Evolutionary conservation across 2,888 invertebrate species (phyloP).

Genomic region (Leucozona laternaria): DNA sequence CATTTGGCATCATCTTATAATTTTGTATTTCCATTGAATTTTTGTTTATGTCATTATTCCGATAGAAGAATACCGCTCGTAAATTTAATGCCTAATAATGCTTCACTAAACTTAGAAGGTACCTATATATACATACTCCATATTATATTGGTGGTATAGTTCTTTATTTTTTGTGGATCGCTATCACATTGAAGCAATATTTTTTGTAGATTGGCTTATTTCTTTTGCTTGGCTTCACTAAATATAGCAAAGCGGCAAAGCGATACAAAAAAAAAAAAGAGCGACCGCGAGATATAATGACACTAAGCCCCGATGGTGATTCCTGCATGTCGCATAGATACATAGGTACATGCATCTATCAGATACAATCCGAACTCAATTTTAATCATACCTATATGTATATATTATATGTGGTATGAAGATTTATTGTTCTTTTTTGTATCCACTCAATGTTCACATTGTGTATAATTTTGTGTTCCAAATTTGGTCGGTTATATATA

Average conservation of each 20-base stretch:
- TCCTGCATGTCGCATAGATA: conserved; percentile 10
- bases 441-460: background rate
- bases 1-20: conserved; percentile 39
- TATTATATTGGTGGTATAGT: background rate
- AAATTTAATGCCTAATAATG: conserved; percentile 60
- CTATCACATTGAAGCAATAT: conserved; percentile 26
- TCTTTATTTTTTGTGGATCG: conserved; percentile 7
- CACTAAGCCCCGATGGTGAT: conserved; percentile 9
- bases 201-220: conserved; percentile 36
- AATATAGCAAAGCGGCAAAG: conserved; percentile 14
- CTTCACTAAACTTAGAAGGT: conserved; percentile 40
- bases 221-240: conserved; percentile 63
- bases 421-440: background rate
- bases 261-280: conserved; percentile 45
- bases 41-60: conserved; percentile 63
- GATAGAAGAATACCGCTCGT: conserved; percentile 60
- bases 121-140: conserved; percentile 3
- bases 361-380: conserved; percentile 12
- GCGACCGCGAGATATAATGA: conserved; percentile 6
- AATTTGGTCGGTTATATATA: conserved; percentile 14
- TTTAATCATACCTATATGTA: background rate
- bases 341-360: background rate
- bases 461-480: conserved; percentile 37
- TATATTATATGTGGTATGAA: too few species aligned
- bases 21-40: conserved; percentile 54